These are phyloP conservation scores for Tethea ocularis DNA, from an alignment of 2,888 invertebrate genomes.

Conservation along the genomic window DNA sequence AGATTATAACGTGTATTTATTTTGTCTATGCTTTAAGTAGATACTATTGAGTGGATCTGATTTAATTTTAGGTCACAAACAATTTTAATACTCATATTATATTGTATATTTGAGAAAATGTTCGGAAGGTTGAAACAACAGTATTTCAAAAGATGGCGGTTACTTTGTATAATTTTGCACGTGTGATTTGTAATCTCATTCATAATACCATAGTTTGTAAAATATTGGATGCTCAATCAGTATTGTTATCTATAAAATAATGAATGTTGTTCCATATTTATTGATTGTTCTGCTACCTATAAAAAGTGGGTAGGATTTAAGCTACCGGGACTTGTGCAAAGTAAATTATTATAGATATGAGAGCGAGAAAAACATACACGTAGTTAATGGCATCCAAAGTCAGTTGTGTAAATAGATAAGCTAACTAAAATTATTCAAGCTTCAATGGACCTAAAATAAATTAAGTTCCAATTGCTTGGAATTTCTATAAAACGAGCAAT, in stretches of 20 bases:
- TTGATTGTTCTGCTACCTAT: too few species aligned
- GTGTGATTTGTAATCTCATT: background rate
- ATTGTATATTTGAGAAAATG: too few species aligned
- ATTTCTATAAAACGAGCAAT: background rate
- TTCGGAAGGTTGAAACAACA: too few species aligned
- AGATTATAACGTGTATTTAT: constrained; percentile 30
- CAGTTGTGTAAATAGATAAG: constrained; percentile 59
- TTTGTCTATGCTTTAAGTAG: constrained; percentile 45
- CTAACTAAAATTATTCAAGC: constrained; percentile 25
- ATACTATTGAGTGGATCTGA: background rate
- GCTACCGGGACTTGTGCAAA: constrained; percentile 38
- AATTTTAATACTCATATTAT: background rate
- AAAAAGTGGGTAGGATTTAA: background rate
- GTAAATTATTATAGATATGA: constrained; percentile 11
- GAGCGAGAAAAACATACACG: constrained; percentile 12
- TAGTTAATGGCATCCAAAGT: constrained; percentile 45
- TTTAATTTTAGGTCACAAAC: background rate
- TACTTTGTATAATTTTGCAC: background rate
- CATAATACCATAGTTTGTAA: background rate
- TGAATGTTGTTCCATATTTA: too few species aligned
- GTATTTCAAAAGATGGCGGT: background rate
- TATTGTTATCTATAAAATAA: too few species aligned
- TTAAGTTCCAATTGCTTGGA: background rate
- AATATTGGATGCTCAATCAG: background rate
- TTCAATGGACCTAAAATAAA: background rate